Percentiles rank a stretch among this genome's conserved stretches.
Conservation (phyloP, 2,797 vertebrate genomes). For the Poeciliopsis paucimaculata region DNA sequence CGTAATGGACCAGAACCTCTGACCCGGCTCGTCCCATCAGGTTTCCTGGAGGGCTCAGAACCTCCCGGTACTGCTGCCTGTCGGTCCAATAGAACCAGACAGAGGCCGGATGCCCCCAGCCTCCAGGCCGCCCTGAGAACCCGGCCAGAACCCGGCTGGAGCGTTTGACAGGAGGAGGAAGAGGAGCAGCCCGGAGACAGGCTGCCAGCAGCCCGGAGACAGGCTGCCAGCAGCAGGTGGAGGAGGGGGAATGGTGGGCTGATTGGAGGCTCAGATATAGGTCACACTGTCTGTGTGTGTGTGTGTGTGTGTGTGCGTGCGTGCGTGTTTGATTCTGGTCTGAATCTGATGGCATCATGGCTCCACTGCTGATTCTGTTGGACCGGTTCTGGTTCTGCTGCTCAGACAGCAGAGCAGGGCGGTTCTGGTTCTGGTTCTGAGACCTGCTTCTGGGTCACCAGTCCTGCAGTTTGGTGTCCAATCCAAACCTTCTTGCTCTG, state of each 20-base stretch:
- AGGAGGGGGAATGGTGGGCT: constrained; percentile 49
- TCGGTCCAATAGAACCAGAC: neutral
- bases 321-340: neutral
- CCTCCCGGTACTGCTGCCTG: neutral
- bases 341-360: neutral
- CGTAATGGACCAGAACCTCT: no score
- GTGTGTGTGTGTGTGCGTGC: constrained; percentile 28
- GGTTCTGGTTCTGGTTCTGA: no score
- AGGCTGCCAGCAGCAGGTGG: constrained; percentile 22
- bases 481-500: no score
- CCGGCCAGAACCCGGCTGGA: neutral
- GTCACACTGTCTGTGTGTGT: constrained; percentile 52
- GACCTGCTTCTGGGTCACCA: no score
- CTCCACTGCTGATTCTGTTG: neutral
- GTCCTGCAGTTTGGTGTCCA: no score
- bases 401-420: no score
- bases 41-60: neutral
- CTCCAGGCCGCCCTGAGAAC: neutral
- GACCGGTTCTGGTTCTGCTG: no score
- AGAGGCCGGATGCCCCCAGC: neutral
- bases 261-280: constrained; percentile 66
- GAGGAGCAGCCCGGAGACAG: constrained; percentile 4
- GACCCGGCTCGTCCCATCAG: no score
- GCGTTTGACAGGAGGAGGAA: constrained; percentile 48
- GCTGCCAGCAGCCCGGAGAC: constrained; percentile 31